A percentile compares a stretch with the other conserved stretches of the same genome.
Evolutionary conservation across 2,113 vertebrate species (phyloP).

Genomic region (Electrona antarctica): DNA sequence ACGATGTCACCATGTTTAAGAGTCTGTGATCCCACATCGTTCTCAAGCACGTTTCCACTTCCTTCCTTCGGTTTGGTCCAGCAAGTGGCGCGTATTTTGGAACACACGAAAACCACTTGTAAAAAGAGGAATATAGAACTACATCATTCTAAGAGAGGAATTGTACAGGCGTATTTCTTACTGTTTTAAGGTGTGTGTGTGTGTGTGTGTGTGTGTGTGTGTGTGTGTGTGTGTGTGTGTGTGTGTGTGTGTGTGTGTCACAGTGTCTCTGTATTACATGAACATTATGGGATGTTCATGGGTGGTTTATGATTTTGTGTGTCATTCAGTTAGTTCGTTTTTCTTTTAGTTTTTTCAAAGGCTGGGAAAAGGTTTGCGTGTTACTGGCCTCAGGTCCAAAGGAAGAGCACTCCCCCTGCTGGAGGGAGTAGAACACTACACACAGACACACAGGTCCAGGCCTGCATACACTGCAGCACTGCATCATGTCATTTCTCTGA

Average conservation of each 20-base stretch:
- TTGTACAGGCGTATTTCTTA: constrained; percentile 25
- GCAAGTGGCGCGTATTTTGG: constrained; percentile 31
- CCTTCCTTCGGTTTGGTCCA: constrained; percentile 55
- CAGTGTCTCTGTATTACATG: constrained; percentile 60
- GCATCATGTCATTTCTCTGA: constrained; percentile 39
- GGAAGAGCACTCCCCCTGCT: constrained; percentile 54
- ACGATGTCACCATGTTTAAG: constrained; percentile 30
- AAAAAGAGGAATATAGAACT: constrained; percentile 46
- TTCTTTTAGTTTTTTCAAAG: constrained; percentile 13
- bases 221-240: constrained; percentile 22
- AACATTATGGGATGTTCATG: constrained; percentile 17
- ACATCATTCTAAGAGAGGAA: constrained; percentile 43
- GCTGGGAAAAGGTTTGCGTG: constrained; percentile 22
- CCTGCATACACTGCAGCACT: constrained; percentile 40
- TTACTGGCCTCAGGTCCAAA: constrained; percentile 40
- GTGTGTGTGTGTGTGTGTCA: constrained; percentile 42
- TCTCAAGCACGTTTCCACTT: constrained; percentile 32
- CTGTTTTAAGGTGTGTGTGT: neutral
- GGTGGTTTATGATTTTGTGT: neutral
- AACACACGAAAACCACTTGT: constrained; percentile 23
- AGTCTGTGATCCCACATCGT: constrained; percentile 2
- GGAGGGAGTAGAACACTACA: constrained; percentile 57
- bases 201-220: constrained; percentile 26
- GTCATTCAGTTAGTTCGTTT: constrained; percentile 19
- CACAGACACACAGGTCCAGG: constrained; percentile 14